These are phyloP conservation scores for Forbesichthys papilliferus DNA, from an alignment of 2,113 vertebrate genomes.

Conservation along the genomic window DNA sequence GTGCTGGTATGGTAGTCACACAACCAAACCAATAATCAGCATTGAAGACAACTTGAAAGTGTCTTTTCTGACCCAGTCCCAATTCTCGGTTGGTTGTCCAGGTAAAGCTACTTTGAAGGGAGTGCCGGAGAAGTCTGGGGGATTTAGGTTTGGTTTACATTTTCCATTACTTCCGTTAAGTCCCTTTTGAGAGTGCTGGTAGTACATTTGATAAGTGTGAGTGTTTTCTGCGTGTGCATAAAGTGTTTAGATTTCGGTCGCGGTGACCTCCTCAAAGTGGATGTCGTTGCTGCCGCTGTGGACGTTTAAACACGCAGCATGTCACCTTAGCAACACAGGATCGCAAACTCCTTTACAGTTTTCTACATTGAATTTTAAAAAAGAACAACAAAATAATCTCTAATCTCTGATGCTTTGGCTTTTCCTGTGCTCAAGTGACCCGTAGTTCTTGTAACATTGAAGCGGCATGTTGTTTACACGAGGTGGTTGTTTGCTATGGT, in stretches of 20 bases:
- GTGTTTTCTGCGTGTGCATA: neutral
- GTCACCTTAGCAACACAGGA: slow-evolving; percentile 8
- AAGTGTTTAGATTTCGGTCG: slow-evolving; percentile 82
- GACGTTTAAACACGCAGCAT: slow-evolving; percentile 28
- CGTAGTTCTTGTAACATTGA: slow-evolving; percentile 4
- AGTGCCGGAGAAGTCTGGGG: slow-evolving; percentile 48
- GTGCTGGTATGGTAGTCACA: slow-evolving; percentile 63
- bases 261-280: slow-evolving; percentile 89
- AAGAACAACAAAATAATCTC: slow-evolving; percentile 11
- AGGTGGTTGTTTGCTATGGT: slow-evolving; percentile 8
- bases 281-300: slow-evolving; percentile 80
- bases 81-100: slow-evolving; percentile 41
- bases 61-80: slow-evolving; percentile 37
- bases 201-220: slow-evolving; percentile 5
- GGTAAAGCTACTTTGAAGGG: slow-evolving; percentile 33
- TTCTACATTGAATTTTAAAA: neutral
- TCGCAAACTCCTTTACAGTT: too few relatives aligned
- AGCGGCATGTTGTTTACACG: slow-evolving; percentile 21
- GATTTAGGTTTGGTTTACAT: slow-evolving; percentile 32
- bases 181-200: slow-evolving; percentile 12
- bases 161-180: neutral
- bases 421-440: slow-evolving; percentile 43
- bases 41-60: slow-evolving; percentile 26
- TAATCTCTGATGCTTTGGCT: slow-evolving; percentile 35
- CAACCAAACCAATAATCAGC: slow-evolving; percentile 37